Base-by-base conservation (phyloP, 2,113 vertebrate genomes). In the Ammodytes dubius region DNA sequence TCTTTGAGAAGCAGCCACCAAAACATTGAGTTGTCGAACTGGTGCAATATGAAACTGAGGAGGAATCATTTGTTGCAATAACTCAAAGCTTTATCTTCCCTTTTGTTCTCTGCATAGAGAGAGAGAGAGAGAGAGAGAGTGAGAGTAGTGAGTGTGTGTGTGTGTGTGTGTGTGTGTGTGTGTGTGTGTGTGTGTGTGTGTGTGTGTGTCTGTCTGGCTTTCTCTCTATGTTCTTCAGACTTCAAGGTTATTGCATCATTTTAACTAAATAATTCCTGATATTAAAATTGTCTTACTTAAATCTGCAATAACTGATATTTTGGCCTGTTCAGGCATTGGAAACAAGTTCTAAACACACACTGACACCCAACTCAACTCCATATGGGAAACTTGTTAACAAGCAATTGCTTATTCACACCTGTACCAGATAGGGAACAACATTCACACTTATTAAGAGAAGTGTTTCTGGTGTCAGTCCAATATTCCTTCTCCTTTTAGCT, bases 11-110 rank as follows among this genome's bases (percentile, higher is more conserved):
- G 83, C 65, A 43, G 65, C 61, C 73, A 69, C 42, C 61, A 45
- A 78, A 86, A 86, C 46, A 11, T 42, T 72, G 73, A 72, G 61
- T 52, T 74, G 68, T 76, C 70, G 61, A 15, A 5, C 54, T 68
- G 74, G 43, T 73, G 61, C 77, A 76, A 56, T 57, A 37, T 12
- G 11, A 60, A 27, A 46, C 52, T 37, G 47, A 35, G 56, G 68
- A 60, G 42, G 50, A 76, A 76, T 74, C 56, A 70, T 59, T 58
- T 76, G 70, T 53, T 49, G 64, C 76, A 64, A 47, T 35, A 67
- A 70, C 27, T 73, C 17, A 39, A 73, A 50, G 54, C 47, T 54
- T 76, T 58, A 8, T 61, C 37, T 59, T 6, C 1, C 7, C 13
- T 70, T 63, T 82, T 74, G 64, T 82, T 81, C 52, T 77, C 49